Evolutionary conservation across 2,888 invertebrate genomes (phyloP).

Genomic region (Marasmarcha lunaedactyla): DNA sequence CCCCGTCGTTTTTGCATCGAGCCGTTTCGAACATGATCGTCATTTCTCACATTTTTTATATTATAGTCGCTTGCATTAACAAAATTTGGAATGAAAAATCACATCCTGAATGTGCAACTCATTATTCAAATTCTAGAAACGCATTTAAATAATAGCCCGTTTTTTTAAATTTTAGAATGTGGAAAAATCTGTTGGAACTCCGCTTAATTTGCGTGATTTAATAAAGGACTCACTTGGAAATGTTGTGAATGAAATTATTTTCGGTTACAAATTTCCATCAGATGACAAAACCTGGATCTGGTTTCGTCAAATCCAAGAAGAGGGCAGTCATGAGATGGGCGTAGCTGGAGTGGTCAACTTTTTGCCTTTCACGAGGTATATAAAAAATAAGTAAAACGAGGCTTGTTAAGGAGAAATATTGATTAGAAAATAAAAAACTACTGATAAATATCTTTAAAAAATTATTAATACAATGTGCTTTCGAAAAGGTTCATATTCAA

Average conservation of each 20-base stretch:
- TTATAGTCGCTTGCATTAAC: neutral
- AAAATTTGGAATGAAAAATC: slow-evolving; percentile 18
- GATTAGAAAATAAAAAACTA: too few species aligned
- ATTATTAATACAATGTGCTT: neutral
- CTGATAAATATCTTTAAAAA: too few species aligned
- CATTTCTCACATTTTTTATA: slow-evolving; percentile 2
- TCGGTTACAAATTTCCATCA: slow-evolving; percentile 77
- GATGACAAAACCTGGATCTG: slow-evolving; percentile 82
- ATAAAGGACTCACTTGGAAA: slow-evolving; percentile 82
- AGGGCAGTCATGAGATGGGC: slow-evolving; percentile 85
- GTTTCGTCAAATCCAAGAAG: slow-evolving; percentile 82
- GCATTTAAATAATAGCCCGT: neutral
- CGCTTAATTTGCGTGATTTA: slow-evolving; percentile 63
- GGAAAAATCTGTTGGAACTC: slow-evolving; percentile 26
- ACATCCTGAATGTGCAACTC: slow-evolving; percentile 20
- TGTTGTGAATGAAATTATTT: slow-evolving; percentile 80
- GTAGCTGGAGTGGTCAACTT: slow-evolving; percentile 88
- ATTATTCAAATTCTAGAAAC: neutral
- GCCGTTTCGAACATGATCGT: neutral
- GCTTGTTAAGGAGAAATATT: neutral
- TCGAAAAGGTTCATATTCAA: too few species aligned
- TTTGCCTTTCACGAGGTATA: slow-evolving; percentile 81
- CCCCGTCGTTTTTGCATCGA: slow-evolving; percentile 11
- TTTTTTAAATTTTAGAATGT: slow-evolving; percentile 30
- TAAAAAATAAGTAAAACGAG: slow-evolving; percentile 1